Evolutionary conservation across 2,888 invertebrate species (phyloP).

Genomic region (Drosophila dives): DNA sequence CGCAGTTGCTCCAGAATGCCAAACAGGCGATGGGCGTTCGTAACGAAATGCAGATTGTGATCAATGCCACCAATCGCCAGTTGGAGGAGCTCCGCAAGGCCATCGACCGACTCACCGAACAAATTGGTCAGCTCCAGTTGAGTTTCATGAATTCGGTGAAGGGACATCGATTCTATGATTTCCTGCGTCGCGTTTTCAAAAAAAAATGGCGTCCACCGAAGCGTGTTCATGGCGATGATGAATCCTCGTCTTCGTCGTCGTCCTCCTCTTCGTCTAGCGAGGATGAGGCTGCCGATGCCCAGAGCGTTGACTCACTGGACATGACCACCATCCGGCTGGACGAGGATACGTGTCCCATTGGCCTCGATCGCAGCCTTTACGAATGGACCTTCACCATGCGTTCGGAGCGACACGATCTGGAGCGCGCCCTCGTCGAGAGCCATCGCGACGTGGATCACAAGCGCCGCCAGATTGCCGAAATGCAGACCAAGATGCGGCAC

Average conservation of each 20-base stretch:
- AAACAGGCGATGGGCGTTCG: slow-evolving; percentile 86
- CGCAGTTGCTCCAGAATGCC: slow-evolving; percentile 87
- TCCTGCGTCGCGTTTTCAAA: slow-evolving; percentile 92
- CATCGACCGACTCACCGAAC: slow-evolving; percentile 83
- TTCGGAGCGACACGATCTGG: slow-evolving; percentile 86
- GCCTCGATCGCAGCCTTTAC: slow-evolving; percentile 89
- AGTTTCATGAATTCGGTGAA: slow-evolving; percentile 87
- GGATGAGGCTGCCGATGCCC: slow-evolving; percentile 87
- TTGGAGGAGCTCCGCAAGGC: slow-evolving; percentile 76
- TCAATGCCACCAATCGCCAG: slow-evolving; percentile 75
- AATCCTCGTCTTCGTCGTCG: slow-evolving; percentile 84
- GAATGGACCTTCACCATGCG: slow-evolving; percentile 89
- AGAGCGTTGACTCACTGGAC: slow-evolving; percentile 88
- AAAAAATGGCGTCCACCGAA: slow-evolving; percentile 92
- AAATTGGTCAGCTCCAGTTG: slow-evolving; percentile 85
- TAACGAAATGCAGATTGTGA: slow-evolving; percentile 84
- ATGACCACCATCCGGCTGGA: slow-evolving; percentile 89
- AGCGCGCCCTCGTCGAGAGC: slow-evolving; percentile 87
- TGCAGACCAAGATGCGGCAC: slow-evolving; percentile 86
- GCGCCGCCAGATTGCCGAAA: slow-evolving; percentile 87
- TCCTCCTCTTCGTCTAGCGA: slow-evolving; percentile 86
- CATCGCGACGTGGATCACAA: slow-evolving; percentile 86
- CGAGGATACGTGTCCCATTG: slow-evolving; percentile 90
- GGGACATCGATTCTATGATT: slow-evolving; percentile 92
- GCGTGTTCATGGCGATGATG: slow-evolving; percentile 86